These are phyloP conservation scores for Casuarius casuarius DNA, from an alignment of 2,113 vertebrate species.

Conservation along the genomic window DNA sequence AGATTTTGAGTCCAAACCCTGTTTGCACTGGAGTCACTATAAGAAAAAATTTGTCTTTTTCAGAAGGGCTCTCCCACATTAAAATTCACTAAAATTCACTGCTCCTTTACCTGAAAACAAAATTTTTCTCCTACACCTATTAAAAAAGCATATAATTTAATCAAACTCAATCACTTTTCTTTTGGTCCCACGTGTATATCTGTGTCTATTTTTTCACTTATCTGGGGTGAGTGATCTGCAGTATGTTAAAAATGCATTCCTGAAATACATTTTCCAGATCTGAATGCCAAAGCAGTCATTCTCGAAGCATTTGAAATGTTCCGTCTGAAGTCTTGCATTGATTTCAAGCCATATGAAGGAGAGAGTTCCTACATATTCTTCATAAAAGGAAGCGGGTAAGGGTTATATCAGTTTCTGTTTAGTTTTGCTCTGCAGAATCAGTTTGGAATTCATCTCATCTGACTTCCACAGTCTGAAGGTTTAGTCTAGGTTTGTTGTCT, in stretches of 20 bases:
- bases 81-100: neutral
- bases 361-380: constrained; percentile 87
- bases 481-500: neutral
- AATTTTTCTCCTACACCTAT: neutral
- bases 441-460: neutral
- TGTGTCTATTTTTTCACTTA: neutral
- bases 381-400: constrained; percentile 84
- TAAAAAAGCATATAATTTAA: neutral
- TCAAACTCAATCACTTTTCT: neutral
- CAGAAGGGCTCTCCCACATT: neutral
- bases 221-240: neutral
- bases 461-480: neutral
- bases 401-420: neutral
- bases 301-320: constrained; percentile 92
- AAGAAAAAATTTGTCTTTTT: neutral
- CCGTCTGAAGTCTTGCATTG: constrained; percentile 90
- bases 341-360: constrained; percentile 95
- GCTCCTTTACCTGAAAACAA: neutral
- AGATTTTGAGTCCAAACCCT: neutral
- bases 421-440: neutral
- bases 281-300: constrained; percentile 90
- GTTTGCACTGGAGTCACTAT: neutral
- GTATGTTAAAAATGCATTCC: neutral
- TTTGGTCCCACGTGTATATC: rapidly evolving
- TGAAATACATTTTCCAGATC: constrained; percentile 53